These are phyloP conservation scores for Psammodynastes pulverulentus DNA, from an alignment of 2,113 vertebrate species.

Conservation along the genomic window DNA sequence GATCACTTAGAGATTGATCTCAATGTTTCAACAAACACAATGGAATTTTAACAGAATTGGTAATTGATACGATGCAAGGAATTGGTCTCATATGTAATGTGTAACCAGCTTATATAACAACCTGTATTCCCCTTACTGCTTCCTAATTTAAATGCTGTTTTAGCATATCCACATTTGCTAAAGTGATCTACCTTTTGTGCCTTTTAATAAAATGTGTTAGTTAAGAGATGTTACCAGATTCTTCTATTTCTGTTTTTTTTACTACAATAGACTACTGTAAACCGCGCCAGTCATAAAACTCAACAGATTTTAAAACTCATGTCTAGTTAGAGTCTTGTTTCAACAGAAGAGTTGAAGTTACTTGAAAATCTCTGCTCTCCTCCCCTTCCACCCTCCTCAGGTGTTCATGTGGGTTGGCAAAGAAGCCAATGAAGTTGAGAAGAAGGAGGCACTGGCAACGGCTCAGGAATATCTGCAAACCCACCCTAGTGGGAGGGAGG, in stretches of 20 bases:
- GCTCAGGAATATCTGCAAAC: conserved; percentile 81
- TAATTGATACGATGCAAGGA: background rate
- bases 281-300: background rate
- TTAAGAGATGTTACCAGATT: background rate
- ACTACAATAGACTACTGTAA: background rate
- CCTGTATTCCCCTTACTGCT: background rate
- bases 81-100: background rate
- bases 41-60: background rate
- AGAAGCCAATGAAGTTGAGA: conserved; percentile 77
- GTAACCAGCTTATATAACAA: background rate
- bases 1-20: background rate
- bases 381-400: conserved; percentile 50
- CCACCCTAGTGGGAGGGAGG: conserved; percentile 79
- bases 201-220: background rate
- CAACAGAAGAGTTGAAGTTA: background rate
- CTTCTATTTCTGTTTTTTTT: background rate
- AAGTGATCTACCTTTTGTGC: background rate
- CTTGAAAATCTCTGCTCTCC: background rate
- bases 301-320: background rate
- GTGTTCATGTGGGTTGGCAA: conserved; percentile 84
- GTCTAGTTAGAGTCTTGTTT: background rate
- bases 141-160: background rate
- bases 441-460: conserved; percentile 65
- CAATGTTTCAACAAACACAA: background rate
- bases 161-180: background rate